Percentiles rank a stretch among this genome's conserved stretches.
These are phyloP conservation scores for Periophthalmus magnuspinnatus DNA, from an alignment of 2,797 vertebrate species.

Conservation along the genomic window DNA sequence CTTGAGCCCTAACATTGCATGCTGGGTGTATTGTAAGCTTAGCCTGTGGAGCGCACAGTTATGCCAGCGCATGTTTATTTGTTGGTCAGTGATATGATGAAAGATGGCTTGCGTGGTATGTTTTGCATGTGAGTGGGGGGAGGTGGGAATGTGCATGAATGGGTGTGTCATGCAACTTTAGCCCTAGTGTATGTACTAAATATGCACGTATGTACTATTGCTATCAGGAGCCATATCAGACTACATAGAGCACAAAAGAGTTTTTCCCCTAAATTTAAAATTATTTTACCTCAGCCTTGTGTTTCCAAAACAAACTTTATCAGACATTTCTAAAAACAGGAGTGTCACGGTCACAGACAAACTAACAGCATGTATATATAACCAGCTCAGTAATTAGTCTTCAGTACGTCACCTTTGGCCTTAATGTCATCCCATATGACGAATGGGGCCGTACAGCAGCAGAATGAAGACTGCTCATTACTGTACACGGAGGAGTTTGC, in stretches of 20 bases:
- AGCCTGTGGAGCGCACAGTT: constrained; percentile 34
- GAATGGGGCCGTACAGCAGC: constrained; percentile 46
- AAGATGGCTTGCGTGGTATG: constrained; percentile 37
- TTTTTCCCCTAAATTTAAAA: constrained; percentile 41
- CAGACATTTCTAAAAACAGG: constrained; percentile 39
- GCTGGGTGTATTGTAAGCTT: constrained; percentile 21
- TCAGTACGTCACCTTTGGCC: constrained; percentile 49
- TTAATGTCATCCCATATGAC: constrained; percentile 53
- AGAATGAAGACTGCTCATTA: constrained; percentile 56
- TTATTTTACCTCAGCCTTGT: constrained; percentile 11
- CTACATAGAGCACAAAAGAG: constrained; percentile 23
- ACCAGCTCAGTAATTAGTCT: constrained; percentile 55
- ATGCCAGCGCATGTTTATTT: constrained; percentile 51
- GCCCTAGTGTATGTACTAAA: constrained; percentile 17
- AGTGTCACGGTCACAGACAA: constrained; percentile 30
- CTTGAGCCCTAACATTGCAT: constrained; percentile 11
- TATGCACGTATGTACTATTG: constrained; percentile 25
- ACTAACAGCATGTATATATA: constrained; percentile 49
- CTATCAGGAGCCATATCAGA: not conserved
- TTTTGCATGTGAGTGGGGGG: constrained; percentile 30
- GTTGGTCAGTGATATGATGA: constrained; percentile 50
- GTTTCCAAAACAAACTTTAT: constrained; percentile 54
- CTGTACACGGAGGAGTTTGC: constrained; percentile 41
- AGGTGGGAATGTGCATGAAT: constrained; percentile 30
- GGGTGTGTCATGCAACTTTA: constrained; percentile 32